Conservation (phyloP, 2,113 vertebrate genomes). For the Colinus virginianus region DNA sequence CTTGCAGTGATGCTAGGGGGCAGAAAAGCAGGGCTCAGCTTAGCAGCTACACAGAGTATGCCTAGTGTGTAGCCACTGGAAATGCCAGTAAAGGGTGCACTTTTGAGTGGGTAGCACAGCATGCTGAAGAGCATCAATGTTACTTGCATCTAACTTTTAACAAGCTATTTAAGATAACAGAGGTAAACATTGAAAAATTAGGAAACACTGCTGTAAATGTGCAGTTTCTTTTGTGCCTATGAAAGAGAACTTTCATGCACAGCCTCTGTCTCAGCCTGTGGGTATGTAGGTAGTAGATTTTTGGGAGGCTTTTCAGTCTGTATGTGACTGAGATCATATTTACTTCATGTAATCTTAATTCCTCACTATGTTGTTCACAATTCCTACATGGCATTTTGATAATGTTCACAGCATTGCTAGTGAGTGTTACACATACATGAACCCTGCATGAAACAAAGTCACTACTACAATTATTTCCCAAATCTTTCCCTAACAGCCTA, state of each 20-base stretch:
- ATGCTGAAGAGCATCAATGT: neutral
- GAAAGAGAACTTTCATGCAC: neutral
- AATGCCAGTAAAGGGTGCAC: neutral
- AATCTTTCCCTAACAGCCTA: neutral
- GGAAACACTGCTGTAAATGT: neutral
- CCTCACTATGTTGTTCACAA: neutral
- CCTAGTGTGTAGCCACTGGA: neutral
- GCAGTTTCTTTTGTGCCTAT: neutral
- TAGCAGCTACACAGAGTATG: accelerated
- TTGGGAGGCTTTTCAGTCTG: neutral
- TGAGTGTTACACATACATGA: neutral
- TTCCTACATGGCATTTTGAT: neutral
- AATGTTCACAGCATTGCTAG: neutral
- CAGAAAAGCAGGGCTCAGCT: neutral
- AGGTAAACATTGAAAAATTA: neutral
- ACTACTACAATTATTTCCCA: neutral
- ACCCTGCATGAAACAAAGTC: neutral
- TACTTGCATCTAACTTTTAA: no score
- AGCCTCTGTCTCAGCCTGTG: neutral
- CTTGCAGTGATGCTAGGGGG: neutral
- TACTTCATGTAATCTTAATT: neutral
- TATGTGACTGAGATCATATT: neutral
- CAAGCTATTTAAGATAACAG: neutral
- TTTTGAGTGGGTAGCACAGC: neutral
- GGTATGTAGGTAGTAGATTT: neutral